Evolutionary conservation across 1,140 invertebrate genomes (phyloP).

Genomic region (Antheraea pernyi): DNA sequence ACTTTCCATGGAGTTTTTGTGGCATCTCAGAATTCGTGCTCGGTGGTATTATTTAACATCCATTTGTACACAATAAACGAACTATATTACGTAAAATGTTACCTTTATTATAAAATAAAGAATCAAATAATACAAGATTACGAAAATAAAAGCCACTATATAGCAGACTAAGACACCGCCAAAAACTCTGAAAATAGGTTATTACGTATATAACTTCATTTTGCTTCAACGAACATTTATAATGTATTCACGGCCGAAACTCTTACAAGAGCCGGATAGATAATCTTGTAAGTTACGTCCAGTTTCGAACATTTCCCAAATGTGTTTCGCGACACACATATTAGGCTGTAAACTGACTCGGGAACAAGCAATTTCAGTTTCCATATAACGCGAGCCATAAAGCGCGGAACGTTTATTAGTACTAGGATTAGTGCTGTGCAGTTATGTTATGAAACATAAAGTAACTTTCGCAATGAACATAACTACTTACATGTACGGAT

Average conservation of each 20-base stretch:
- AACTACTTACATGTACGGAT: constrained; percentile 39
- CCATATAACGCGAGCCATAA: background rate
- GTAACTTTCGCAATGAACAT: constrained; percentile 54
- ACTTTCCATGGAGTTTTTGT: too few species aligned
- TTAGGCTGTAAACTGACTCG: constrained; percentile 1
- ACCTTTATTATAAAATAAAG: too few species aligned
- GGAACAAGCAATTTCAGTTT: constrained; percentile 4
- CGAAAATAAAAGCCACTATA: too few species aligned
- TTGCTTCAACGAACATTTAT: too few species aligned
- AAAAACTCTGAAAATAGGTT: too few species aligned
- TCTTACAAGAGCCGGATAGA: background rate
- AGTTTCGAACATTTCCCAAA: background rate
- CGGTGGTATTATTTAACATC: too few species aligned
- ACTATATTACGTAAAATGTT: too few species aligned
- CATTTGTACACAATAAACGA: too few species aligned
- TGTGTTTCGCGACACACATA: constrained; percentile 1
- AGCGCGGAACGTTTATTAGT: background rate
- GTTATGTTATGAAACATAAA: constrained; percentile 40
- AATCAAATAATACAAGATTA: too few species aligned
- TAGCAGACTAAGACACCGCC: too few species aligned
- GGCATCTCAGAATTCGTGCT: too few species aligned
- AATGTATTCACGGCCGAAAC: background rate
- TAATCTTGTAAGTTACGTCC: background rate
- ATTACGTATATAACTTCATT: too few species aligned
- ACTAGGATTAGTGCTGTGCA: constrained; percentile 25